These are phyloP conservation scores for Pocota personata DNA, from an alignment of 2,888 invertebrate genomes.

Conservation along the genomic window DNA sequence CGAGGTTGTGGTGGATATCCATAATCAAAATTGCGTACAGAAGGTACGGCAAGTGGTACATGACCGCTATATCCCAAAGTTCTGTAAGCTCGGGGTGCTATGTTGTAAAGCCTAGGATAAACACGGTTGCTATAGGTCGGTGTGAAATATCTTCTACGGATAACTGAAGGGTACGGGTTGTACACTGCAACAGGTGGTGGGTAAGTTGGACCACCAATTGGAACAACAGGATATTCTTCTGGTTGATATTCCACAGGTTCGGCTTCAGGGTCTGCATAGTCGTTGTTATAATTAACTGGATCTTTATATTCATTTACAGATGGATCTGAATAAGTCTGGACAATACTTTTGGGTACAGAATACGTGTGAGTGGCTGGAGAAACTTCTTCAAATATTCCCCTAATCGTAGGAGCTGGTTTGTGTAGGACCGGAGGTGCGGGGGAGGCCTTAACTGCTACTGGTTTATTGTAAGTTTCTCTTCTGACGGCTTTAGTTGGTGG, in stretches of 20 bases:
- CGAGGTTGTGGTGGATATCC: neutral
- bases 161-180: neutral
- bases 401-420: slow-evolving; percentile 2
- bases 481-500: neutral
- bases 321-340: neutral
- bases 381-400: neutral
- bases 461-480: slow-evolving; percentile 8
- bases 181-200: slow-evolving; percentile 28
- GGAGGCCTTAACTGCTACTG: neutral
- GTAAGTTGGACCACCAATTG: neutral
- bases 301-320: neutral
- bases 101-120: neutral
- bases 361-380: neutral
- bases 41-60: slow-evolving; percentile 3
- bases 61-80: slow-evolving; percentile 6
- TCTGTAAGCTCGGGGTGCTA: slow-evolving; percentile 2
- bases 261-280: neutral
- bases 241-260: slow-evolving; percentile 9
- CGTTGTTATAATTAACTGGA: neutral
- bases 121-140: slow-evolving; percentile 1
- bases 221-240: neutral
- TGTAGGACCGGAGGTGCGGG: neutral
- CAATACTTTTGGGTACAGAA: neutral
- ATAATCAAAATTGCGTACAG: neutral
- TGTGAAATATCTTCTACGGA: neutral